Evolutionary conservation across 2,888 invertebrate species (phyloP), one percentile per base, ranked within the genome.

Genomic region (Empis stercorea): DNA sequence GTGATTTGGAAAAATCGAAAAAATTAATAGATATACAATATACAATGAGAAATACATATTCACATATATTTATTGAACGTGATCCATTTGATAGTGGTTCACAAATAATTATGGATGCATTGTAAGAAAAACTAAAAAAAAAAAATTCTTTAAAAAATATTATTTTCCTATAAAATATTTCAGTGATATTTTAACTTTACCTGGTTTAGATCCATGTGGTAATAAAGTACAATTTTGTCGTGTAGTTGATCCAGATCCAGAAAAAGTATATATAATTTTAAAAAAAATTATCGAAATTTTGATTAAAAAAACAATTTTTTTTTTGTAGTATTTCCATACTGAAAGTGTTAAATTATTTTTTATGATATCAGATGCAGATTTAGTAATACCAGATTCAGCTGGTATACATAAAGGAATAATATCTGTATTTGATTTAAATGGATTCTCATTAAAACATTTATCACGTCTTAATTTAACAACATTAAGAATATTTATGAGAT

Each of bases 351-450:
- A 20, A 40, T 16, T 23, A 20, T 10, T 40, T n/a, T 10, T 23
- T 13, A 13, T 20, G 9, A 11, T 27, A 23, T 10, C 9, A 14
- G 40, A 40, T 27, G 13, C 40, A 27, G 1, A 7, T 4, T 23
- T 40, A 23, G 14, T 13, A 23, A n/a, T 14, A 20, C 27, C 13
- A 1, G 66, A 70, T 55, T 70, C 71, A 41, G 64, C 76, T 4
- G 80, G 81, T 2, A 78, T 80, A 4, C 73, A 74, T 10, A 73
- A 74, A 0, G 84, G 83, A 0, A 73, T 77, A 51, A 70, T 82
- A 23, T 77, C 82, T 58, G 68, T 84, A 1, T 79, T 83, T 52
- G 82, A 84, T 60, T 80, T 82, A 76, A 66, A 68, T 36, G 80
- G 80, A 0, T 79, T 80, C 1, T 72, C 71, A 50, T 62, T 79